phyloP scores from a whole-genome alignment of 2,113 vertebrate species.

The Carollia perspicillata region DNA sequence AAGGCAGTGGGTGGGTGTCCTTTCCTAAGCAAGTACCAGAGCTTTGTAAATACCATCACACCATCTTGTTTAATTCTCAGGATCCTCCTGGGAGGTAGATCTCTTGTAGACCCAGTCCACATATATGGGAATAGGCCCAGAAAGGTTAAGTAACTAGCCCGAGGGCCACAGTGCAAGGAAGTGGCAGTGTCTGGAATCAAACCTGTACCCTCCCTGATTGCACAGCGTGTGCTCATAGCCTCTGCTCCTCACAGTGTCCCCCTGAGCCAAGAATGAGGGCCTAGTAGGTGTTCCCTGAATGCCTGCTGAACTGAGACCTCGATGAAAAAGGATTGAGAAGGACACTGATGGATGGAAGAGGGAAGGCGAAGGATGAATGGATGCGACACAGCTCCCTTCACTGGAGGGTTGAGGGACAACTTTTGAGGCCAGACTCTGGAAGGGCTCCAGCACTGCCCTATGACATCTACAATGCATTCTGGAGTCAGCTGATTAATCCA shows the following conservation, averaged over 20 bases:
- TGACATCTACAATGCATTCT: background rate
- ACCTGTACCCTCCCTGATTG: background rate
- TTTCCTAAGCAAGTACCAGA: background rate
- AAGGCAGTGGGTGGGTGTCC: background rate
- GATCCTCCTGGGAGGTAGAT: rapidly evolving
- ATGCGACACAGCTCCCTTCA: background rate
- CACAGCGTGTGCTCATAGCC: background rate
- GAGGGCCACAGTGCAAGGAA: background rate
- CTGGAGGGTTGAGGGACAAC: background rate
- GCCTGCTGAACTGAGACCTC: background rate
- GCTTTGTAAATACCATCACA: background rate
- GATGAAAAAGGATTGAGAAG: background rate
- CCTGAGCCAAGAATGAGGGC: background rate
- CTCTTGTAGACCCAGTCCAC: background rate
- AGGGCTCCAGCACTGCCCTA: background rate
- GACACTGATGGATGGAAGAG: background rate
- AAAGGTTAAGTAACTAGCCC: background rate
- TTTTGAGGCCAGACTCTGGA: background rate
- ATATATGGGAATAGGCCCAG: background rate
- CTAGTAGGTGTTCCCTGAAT: background rate
- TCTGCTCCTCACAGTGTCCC: background rate
- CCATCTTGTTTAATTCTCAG: background rate
- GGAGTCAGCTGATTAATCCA: background rate
- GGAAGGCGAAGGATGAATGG: background rate
- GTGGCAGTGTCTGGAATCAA: background rate